Conservation (phyloP, 2,888 invertebrate genomes). For the Leptopilina drosophilae region DNA sequence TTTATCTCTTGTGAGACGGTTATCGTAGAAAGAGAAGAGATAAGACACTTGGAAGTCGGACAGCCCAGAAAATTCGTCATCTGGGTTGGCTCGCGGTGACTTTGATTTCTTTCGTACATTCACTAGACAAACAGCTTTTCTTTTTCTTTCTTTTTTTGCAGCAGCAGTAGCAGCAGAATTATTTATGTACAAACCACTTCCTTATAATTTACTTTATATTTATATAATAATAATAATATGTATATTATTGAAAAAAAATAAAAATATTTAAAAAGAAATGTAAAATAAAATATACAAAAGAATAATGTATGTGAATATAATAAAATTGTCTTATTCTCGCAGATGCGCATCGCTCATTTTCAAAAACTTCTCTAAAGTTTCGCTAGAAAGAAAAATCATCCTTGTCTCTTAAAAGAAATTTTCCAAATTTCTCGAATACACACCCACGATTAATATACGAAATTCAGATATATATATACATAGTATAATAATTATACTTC, state of each 20-base stretch:
- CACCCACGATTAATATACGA: constrained; percentile 61
- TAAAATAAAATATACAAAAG: constrained; percentile 44
- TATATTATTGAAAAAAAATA: constrained; percentile 59
- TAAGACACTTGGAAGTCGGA: constrained; percentile 75
- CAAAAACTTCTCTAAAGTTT: constrained; percentile 56
- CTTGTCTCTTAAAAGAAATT: constrained; percentile 70
- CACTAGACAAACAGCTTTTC: constrained; percentile 54
- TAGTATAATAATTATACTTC: constrained; percentile 10
- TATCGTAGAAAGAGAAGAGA: constrained; percentile 66
- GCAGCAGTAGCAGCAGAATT: constrained; percentile 31
- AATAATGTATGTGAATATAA: constrained; percentile 51
- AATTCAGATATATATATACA: constrained; percentile 57
- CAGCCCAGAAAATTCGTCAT: constrained; percentile 64
- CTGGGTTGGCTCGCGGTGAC: constrained; percentile 67
- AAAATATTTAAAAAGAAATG: constrained; percentile 18
- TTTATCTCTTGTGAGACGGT: constrained; percentile 64
- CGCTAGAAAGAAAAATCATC: constrained; percentile 58
- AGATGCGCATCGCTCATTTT: constrained; percentile 10
- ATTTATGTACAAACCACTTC: constrained; percentile 50
- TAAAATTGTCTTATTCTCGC: constrained; percentile 46
- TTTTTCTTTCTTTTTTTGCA: constrained; percentile 15
- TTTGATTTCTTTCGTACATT: constrained; percentile 65
- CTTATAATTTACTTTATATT: constrained; percentile 65
- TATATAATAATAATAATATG: no score
- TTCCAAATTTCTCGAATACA: constrained; percentile 52